Base-by-base conservation (phyloP, 2,888 invertebrate species). In the Nomada lathburiana region DNA sequence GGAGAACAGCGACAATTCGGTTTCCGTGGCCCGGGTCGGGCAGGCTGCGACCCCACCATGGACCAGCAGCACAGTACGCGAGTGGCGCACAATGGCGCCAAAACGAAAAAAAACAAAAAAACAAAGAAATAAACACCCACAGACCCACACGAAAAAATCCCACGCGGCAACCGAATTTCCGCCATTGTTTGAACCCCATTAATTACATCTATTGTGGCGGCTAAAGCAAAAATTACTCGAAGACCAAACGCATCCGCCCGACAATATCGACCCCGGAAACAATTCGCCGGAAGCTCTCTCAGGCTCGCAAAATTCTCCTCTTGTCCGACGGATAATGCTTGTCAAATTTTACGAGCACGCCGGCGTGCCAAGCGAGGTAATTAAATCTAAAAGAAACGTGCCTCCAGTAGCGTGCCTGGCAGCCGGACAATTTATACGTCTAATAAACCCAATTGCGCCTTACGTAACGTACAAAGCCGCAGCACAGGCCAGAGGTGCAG, bases 371-470 rank as follows among this genome's bases (percentile, higher is more conserved):
- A 76, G n/a, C 18, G n/a, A 26, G 53, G 65, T 76, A 80, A 80
- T 80, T 80, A 80, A 80, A 76, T 70, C 52, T 9, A 36, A 29
- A 59, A 44, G 7, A 50, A 64, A 52, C 26, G 52, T 53, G 44
- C n/a, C 18, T 55, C 29, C 44, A 26, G 18, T 13, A 26, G 13
- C 16, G n/a, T 52, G 16, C 52, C 70, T 79, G 79, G 79, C 79
- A 76, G 47, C 20, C n/a, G 64, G 62, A 69, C 76, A 76, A 80
- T 76, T 80, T 80, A 76, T 80, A 76, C 70, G 69, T 76, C 64
- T 70, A 80, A 80, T 76, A 80, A 80, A 80, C 76, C 60, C 70
- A 76, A 80, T 80, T 76, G 57, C 65, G 59, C 64, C 52, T 76
- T 80, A 76, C 53, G 59, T 79, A 79, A 79, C 59, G 76, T 69